Base-by-base conservation (phyloP, 2,888 invertebrate genomes). In the Harpalus rufipes region DNA sequence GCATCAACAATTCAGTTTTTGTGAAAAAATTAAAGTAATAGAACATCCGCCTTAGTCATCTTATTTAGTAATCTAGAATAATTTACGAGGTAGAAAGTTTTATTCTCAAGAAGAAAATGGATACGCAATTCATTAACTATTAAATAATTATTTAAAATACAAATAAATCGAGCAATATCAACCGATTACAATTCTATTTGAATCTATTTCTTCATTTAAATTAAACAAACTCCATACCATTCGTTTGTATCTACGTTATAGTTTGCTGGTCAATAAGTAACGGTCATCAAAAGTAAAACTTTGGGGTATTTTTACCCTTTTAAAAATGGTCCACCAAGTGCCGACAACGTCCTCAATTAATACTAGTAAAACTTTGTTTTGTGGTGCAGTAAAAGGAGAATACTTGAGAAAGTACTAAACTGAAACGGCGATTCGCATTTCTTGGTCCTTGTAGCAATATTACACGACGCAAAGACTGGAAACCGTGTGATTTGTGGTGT, bases 301-400 rank as follows among this genome's bases (percentile, higher is more conserved):
- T 68, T n/a, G 63, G n/a, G n/a, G n/a, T n/a, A n/a, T n/a, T n/a
- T n/a, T n/a, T n/a, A n/a, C n/a, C n/a, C n/a, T n/a, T n/a, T n/a
- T n/a, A n/a, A n/a, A n/a, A n/a, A n/a, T n/a, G n/a, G n/a, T n/a
- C n/a, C n/a, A n/a, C n/a, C n/a, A n/a, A n/a, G n/a, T n/a, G n/a
- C n/a, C n/a, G n/a, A n/a, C n/a, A n/a, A n/a, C n/a, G n/a, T n/a
- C n/a, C n/a, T n/a, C n/a, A n/a, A n/a, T n/a, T n/a, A n/a, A n/a
- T n/a, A n/a, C n/a, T n/a, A 39, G 63, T 68, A 14, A 68, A 68
- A 68, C 68, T 68, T 68, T n/a, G 63, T 65, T 65, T 16, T 61
- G 59, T 59, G 18, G 65, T 7, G 65, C n/a, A 4, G 14, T 7
- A 68, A 7, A 68, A 68, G 68, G 41, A 14, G 39, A 12, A 68